Conservation (phyloP, 2,888 invertebrate genomes). For the Tetragnatha montana region DNA sequence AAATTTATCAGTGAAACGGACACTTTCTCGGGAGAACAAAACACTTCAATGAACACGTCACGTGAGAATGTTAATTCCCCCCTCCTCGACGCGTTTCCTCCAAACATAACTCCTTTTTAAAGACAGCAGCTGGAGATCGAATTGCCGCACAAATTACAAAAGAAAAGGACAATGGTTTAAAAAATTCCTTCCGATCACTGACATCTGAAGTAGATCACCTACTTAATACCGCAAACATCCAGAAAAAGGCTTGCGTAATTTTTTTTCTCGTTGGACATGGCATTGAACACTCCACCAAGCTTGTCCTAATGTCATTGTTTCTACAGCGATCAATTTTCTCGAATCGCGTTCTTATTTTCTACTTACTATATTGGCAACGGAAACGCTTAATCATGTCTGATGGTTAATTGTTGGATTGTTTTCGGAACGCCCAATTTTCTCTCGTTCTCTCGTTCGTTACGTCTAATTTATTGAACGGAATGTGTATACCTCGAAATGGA, state of each 20-base stretch:
- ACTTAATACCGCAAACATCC: neutral
- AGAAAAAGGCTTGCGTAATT: neutral
- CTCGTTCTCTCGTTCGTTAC: neutral
- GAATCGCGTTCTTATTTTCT: conserved; percentile 25
- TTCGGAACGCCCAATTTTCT: neutral
- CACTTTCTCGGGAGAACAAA: neutral
- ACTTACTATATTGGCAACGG: conserved; percentile 28
- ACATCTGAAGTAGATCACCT: conserved; percentile 29
- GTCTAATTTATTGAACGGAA: neutral
- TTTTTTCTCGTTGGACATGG: conserved; percentile 6
- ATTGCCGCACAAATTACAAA: neutral
- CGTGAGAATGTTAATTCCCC: neutral
- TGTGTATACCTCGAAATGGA: neutral
- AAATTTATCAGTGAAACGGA: too few species aligned
- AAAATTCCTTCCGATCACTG: conserved; percentile 14
- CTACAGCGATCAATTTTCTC: conserved; percentile 23
- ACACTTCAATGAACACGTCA: neutral
- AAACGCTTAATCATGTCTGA: conserved; percentile 21
- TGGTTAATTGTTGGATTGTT: neutral
- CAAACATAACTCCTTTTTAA: neutral
- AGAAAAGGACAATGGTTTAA: conserved; percentile 11
- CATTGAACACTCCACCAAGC: conserved; percentile 24
- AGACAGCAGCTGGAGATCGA: conserved; percentile 1
- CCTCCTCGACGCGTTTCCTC: neutral
- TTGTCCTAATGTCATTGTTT: conserved; percentile 23